A percentile compares a stretch with the other conserved stretches of the same genome.
Conservation (phyloP, 2,888 invertebrate genomes). For the Apeira syringaria region DNA sequence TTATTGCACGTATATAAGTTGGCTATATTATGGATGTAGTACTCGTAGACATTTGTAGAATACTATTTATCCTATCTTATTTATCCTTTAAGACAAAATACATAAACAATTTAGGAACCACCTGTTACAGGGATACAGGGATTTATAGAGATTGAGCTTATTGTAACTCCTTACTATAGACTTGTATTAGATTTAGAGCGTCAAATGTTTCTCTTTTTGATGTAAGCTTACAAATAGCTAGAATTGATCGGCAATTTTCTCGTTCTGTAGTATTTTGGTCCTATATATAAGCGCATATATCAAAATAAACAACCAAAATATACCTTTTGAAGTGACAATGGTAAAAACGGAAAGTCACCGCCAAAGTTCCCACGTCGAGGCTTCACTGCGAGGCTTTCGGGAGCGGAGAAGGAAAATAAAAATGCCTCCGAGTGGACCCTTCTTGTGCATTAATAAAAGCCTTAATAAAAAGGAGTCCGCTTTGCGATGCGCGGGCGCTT, state of each 20-base stretch:
- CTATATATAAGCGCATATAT: slow-evolving; percentile 24
- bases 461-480: slow-evolving; percentile 70
- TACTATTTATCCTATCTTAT: no score
- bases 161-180: no score
- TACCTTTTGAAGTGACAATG: slow-evolving; percentile 38
- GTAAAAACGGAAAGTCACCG: slow-evolving; percentile 65
- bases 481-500: slow-evolving; percentile 68
- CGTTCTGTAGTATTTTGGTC: background rate
- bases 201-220: no score
- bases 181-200: no score
- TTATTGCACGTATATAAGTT: no score
- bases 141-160: no score
- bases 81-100: no score
- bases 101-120: no score
- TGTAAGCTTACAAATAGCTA: background rate
- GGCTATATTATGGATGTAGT: no score
- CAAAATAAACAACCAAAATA: slow-evolving; percentile 37
- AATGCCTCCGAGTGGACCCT: slow-evolving; percentile 62
- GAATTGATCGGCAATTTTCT: background rate
- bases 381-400: slow-evolving; percentile 39
- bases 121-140: no score
- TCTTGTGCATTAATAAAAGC: slow-evolving; percentile 71
- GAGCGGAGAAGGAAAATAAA: slow-evolving; percentile 64
- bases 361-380: slow-evolving; percentile 65
- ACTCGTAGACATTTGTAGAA: no score